Percentiles rank a stretch among this genome's conserved stretches.
phyloP scores from a whole-genome alignment of 2,888 invertebrate species.

The Spisula subtruncata region DNA sequence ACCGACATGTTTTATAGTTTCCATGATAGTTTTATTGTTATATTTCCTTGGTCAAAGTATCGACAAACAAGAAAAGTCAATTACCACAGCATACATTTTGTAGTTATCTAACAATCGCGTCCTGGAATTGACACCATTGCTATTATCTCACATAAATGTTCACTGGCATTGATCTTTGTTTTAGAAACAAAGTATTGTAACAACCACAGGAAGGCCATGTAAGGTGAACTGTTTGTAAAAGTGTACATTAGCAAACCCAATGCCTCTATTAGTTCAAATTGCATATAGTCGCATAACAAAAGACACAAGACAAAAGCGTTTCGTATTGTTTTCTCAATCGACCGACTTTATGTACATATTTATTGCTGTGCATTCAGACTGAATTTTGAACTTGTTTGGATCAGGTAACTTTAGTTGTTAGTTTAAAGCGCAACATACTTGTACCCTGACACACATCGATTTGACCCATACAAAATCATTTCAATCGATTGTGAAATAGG shows the following conservation, averaged over 20 bases:
- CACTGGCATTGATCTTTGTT: neutral
- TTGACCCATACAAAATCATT: no score
- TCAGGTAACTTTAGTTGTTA: no score
- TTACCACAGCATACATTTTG: neutral
- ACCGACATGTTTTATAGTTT: conserved; percentile 3
- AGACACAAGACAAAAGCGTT: neutral
- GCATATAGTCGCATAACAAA: neutral
- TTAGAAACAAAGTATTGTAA: neutral
- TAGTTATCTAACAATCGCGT: neutral
- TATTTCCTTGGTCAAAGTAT: neutral
- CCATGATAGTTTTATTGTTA: neutral
- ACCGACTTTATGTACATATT: no score
- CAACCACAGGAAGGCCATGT: neutral
- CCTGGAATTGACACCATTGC: neutral
- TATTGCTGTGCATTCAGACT: no score
- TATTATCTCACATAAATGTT: neutral
- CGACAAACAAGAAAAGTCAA: neutral
- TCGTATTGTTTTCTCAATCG: no score
- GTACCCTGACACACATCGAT: no score
- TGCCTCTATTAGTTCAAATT: neutral
- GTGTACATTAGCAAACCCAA: neutral
- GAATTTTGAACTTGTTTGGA: no score
- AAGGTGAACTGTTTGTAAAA: neutral
- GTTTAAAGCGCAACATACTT: no score
- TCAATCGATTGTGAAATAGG: no score